Evolutionary conservation across 2,113 vertebrate genomes (phyloP).

Genomic region (Sclerurus mexicanus): DNA sequence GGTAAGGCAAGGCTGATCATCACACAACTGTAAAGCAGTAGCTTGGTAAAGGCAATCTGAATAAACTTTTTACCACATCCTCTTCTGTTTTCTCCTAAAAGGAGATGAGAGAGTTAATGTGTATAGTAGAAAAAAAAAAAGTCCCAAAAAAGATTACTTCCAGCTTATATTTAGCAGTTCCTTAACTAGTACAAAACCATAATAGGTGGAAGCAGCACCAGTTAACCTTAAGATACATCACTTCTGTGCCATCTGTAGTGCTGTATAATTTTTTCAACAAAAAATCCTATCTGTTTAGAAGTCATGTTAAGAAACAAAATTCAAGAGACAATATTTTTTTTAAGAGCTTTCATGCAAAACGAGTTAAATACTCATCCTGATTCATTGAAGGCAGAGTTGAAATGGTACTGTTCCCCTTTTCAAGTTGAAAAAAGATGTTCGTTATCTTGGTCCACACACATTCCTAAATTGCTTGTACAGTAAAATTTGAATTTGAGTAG

Average conservation of each 20-base stretch:
- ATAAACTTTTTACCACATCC: neutral
- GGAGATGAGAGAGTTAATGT: neutral
- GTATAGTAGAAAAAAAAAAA: neutral
- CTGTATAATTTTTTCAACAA: neutral
- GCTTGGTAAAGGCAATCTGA: neutral
- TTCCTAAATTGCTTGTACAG: neutral
- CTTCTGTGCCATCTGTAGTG: neutral
- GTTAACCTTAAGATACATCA: neutral
- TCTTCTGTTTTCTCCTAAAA: neutral
- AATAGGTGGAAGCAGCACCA: neutral
- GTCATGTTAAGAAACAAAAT: neutral
- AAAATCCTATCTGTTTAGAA: neutral
- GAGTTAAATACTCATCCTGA: neutral
- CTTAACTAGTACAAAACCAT: neutral
- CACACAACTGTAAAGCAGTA: neutral
- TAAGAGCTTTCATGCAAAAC: neutral
- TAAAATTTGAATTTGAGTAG: neutral
- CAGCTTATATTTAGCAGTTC: neutral
- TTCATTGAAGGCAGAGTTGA: neutral
- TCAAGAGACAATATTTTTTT: neutral
- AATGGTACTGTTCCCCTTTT: neutral
- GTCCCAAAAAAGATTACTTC: neutral
- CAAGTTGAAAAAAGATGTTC: neutral
- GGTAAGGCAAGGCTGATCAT: neutral
- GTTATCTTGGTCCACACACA: neutral